Percentiles rank a stretch among this genome's conserved stretches.
phyloP scores from a whole-genome alignment of 1,140 invertebrate species.

The Trachymyrmex cornetzi region DNA sequence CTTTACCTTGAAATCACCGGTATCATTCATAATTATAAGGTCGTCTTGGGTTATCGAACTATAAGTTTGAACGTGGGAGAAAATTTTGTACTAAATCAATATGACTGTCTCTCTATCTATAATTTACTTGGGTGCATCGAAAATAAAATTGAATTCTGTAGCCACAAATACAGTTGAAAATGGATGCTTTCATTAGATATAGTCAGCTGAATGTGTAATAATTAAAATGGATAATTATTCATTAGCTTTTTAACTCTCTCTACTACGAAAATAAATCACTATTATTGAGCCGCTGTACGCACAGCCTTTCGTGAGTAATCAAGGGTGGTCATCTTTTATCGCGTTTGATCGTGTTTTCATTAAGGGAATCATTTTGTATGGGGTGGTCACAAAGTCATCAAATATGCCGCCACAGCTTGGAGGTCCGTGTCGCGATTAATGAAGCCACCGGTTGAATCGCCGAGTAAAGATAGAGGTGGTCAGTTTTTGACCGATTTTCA shows the following conservation, averaged over 20 bases:
- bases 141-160: constrained; percentile 45
- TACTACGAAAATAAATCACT: constrained; percentile 45
- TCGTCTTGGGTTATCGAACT: constrained; percentile 16
- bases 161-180: constrained; percentile 8
- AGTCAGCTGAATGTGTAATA: constrained; percentile 19
- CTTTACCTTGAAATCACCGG: constrained; percentile 8
- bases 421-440: constrained; percentile 77
- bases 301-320: constrained; percentile 60
- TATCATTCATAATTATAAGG: constrained; percentile 55
- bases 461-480: constrained; percentile 68
- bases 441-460: constrained; percentile 75
- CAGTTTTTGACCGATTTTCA: constrained; percentile 76
- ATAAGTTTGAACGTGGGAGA: not conserved
- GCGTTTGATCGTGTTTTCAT: constrained; percentile 78
- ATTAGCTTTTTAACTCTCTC: constrained; percentile 54
- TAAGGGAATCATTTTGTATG: constrained; percentile 76
- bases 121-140: constrained; percentile 20
- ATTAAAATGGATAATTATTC: constrained; percentile 61
- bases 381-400: constrained; percentile 73
- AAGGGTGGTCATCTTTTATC: constrained; percentile 68
- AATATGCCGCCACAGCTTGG: constrained; percentile 70
- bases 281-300: constrained; percentile 19
- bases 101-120: constrained; percentile 14
- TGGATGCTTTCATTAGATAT: not conserved
- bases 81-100: constrained; percentile 24